Conservation (phyloP, 1,140 invertebrate species). For the Drosophila triauraria region DNA sequence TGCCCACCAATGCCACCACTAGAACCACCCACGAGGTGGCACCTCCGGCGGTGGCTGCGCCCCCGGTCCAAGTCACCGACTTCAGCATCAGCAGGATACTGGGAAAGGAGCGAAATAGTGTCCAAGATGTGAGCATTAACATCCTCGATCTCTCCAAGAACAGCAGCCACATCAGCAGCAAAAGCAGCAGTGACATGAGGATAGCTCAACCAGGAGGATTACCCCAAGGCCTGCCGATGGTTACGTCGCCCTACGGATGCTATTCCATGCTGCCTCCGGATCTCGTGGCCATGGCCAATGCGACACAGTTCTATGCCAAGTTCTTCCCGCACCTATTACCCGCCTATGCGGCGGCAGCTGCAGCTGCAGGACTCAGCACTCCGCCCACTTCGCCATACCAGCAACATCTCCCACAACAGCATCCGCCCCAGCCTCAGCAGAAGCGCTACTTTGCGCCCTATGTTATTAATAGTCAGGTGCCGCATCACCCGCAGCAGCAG, state of each 20-base stretch:
- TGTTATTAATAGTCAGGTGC: constrained; percentile 59
- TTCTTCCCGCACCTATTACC: constrained; percentile 78
- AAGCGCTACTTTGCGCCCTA: constrained; percentile 81
- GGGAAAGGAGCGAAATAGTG: constrained; percentile 53
- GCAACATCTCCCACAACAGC: constrained; percentile 37
- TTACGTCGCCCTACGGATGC: constrained; percentile 23
- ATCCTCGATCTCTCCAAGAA: constrained; percentile 80
- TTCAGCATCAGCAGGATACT: constrained; percentile 82
- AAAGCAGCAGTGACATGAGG: background rate
- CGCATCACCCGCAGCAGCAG: constrained; percentile 12
- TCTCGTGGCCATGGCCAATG: constrained; percentile 74
- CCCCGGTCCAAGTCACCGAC: constrained; percentile 68
- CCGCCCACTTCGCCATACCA: constrained; percentile 73
- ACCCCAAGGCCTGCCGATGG: background rate
- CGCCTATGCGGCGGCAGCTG: constrained; percentile 69
- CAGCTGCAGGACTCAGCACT: constrained; percentile 56
- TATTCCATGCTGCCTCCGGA: constrained; percentile 69
- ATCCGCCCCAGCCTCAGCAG: constrained; percentile 51
- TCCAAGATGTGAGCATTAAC: constrained; percentile 26
- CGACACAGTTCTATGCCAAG: constrained; percentile 82
- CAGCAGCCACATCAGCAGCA: background rate
- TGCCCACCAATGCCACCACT: constrained; percentile 12
- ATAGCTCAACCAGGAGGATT: constrained; percentile 2
- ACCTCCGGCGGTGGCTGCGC: constrained; percentile 9
- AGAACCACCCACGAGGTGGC: constrained; percentile 12